Evolutionary conservation across 2,888 invertebrate species (phyloP).

Genomic region (Nomada flava): DNA sequence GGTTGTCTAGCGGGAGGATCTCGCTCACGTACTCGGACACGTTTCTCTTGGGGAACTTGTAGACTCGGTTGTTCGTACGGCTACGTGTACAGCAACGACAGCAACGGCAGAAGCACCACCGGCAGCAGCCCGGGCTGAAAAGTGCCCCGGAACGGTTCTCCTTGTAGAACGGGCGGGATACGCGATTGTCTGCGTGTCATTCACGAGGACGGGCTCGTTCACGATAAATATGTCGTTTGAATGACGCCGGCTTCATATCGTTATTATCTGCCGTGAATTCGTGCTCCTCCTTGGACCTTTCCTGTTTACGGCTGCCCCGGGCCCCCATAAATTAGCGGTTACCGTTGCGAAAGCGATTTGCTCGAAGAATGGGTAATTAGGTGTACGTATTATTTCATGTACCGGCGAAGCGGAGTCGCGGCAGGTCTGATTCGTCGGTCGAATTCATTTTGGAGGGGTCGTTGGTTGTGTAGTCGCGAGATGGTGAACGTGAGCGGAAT

Average conservation of each 20-base stretch:
- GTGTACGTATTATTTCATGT: background rate
- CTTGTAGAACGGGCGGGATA: slow-evolving; percentile 36
- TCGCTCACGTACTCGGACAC: slow-evolving; percentile 80
- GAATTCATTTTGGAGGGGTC: background rate
- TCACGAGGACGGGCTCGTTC: slow-evolving; percentile 51
- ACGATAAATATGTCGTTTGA: slow-evolving; percentile 56
- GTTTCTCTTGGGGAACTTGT: slow-evolving; percentile 73
- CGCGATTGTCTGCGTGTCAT: slow-evolving; percentile 50
- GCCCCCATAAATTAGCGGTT: slow-evolving; percentile 13
- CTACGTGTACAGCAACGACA: slow-evolving; percentile 55
- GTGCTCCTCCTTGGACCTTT: background rate
- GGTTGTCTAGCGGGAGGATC: slow-evolving; percentile 82
- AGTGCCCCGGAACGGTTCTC: slow-evolving; percentile 51
- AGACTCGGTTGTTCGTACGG: slow-evolving; percentile 66
- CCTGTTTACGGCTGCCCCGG: background rate
- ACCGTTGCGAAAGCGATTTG: slow-evolving; percentile 5
- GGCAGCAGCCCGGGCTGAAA: slow-evolving; percentile 47
- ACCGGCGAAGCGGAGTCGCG: background rate
- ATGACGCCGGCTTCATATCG: slow-evolving; percentile 29
- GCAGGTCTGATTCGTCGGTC: background rate
- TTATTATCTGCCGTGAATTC: slow-evolving; percentile 37
- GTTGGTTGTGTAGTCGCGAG: no score
- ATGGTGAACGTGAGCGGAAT: no score
- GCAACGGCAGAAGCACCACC: background rate
- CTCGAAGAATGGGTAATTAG: background rate